Percentiles rank a stretch among this genome's conserved stretches.
These are phyloP conservation scores for Trididemnum miniatum DNA, from an alignment of 23 tunicate genomes.

Conservation along the genomic window DNA sequence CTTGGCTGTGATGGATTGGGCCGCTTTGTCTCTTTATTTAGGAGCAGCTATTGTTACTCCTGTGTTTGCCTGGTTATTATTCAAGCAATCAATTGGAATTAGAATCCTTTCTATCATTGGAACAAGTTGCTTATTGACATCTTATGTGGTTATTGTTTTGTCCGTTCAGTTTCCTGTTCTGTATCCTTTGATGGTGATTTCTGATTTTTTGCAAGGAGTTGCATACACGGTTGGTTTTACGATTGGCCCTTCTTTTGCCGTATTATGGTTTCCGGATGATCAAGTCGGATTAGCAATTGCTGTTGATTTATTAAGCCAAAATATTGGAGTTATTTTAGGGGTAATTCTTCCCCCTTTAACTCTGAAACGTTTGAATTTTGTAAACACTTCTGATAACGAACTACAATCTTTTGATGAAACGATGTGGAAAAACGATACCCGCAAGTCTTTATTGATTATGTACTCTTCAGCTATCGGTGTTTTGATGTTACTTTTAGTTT, in stretches of 20 bases:
- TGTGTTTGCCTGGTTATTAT: background rate
- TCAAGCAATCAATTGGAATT: background rate
- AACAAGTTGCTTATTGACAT: background rate
- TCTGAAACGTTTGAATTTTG: background rate
- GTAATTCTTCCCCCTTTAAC: background rate
- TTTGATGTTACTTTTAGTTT: background rate
- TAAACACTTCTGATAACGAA: background rate
- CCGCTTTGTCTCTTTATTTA: background rate
- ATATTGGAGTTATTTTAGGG: background rate
- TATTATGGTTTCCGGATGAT: constrained; percentile 28
- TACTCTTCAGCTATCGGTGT: background rate
- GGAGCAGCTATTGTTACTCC: background rate
- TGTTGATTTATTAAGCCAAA: background rate
- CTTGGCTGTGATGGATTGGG: constrained; percentile 1
- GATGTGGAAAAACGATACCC: background rate
- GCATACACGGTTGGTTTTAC: background rate
- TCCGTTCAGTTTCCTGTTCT: background rate
- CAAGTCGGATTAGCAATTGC: constrained; percentile 24
- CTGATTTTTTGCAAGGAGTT: constrained; percentile 12
- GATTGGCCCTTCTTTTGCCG: background rate
- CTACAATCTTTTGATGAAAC: background rate
- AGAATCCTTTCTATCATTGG: background rate
- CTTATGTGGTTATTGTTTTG: background rate
- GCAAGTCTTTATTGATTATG: background rate
- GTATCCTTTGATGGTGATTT: background rate